A percentile compares a stretch with the other conserved stretches of the same genome.
These are phyloP conservation scores for Uloborus diversus DNA, from an alignment of 1,140 invertebrate species.

Conservation along the genomic window DNA sequence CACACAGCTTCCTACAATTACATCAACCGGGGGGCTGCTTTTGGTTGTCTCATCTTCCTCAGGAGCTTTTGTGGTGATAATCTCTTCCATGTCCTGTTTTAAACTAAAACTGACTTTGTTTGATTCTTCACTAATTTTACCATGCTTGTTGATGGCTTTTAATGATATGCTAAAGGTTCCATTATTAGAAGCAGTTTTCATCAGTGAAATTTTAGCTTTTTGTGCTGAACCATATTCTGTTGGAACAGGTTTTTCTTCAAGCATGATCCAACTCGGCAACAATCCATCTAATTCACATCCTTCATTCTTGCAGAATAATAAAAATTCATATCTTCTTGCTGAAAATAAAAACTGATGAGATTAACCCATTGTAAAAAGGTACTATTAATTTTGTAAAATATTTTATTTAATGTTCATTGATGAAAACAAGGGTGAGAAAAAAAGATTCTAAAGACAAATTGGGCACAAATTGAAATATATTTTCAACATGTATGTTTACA, in stretches of 20 bases:
- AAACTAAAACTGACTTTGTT: not conserved
- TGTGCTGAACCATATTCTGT: not conserved
- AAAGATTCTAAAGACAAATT: too few species aligned
- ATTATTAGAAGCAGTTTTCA: not conserved
- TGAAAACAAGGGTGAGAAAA: too few species aligned
- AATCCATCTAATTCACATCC: not conserved
- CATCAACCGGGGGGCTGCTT: not conserved
- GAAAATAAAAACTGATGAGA: slow-evolving; percentile 28
- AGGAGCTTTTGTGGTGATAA: not conserved
- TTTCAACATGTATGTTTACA: too few species aligned
- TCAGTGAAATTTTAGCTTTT: not conserved
- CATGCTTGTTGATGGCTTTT: not conserved
- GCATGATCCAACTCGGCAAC: not conserved
- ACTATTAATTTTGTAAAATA: too few species aligned
- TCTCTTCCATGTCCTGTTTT: not conserved
- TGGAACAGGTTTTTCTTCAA: not conserved
- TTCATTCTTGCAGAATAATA: not conserved
- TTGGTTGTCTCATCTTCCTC: not conserved
- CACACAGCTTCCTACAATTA: not conserved
- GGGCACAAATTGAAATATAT: too few species aligned
- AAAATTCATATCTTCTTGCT: slow-evolving; percentile 20
- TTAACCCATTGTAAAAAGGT: not conserved
- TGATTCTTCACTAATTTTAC: not conserved
- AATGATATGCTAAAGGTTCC: not conserved
- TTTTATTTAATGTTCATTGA: too few species aligned